Conservation (phyloP, 2,797 vertebrate species). For the Adrianichthys oophorus region DNA sequence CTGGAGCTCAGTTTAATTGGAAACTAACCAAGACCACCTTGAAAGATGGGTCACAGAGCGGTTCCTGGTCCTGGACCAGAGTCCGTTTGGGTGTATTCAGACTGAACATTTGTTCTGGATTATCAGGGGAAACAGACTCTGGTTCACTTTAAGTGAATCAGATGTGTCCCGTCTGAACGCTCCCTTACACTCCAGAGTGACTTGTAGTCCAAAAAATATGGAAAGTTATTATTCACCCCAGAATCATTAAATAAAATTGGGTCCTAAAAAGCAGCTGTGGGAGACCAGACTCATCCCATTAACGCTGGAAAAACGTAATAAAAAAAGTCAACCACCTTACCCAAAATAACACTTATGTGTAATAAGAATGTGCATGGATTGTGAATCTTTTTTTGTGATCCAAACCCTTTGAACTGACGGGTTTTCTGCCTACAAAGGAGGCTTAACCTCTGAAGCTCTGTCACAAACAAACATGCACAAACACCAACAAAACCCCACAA, state of each 20-base stretch:
- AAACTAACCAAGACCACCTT: too few species aligned
- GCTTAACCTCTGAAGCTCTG: slow-evolving; percentile 41
- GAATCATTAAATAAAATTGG: slow-evolving; percentile 31
- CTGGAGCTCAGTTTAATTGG: too few species aligned
- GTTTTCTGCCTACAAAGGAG: slow-evolving; percentile 55
- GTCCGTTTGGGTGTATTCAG: too few species aligned
- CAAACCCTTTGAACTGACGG: slow-evolving; percentile 67
- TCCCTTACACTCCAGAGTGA: too few species aligned
- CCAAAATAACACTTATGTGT: slow-evolving; percentile 48
- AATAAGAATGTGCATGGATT: slow-evolving; percentile 48
- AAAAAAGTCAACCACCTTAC: slow-evolving; percentile 5
- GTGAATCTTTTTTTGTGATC: slow-evolving; percentile 36
- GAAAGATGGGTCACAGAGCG: too few species aligned
- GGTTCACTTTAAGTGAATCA: too few species aligned
- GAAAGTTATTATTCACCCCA: slow-evolving; percentile 25
- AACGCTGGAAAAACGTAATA: slow-evolving; percentile 16
- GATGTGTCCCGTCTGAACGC: too few species aligned
- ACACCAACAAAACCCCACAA: slow-evolving; percentile 15
- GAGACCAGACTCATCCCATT: slow-evolving; percentile 23
- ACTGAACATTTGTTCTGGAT: too few species aligned
- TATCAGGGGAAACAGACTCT: too few species aligned
- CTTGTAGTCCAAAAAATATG: neutral
- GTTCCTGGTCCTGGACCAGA: too few species aligned
- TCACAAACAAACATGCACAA: slow-evolving; percentile 10
- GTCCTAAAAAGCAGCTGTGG: slow-evolving; percentile 18